These are phyloP conservation scores for Ophion ellenae DNA, from an alignment of 2,888 invertebrate species.

Conservation along the genomic window DNA sequence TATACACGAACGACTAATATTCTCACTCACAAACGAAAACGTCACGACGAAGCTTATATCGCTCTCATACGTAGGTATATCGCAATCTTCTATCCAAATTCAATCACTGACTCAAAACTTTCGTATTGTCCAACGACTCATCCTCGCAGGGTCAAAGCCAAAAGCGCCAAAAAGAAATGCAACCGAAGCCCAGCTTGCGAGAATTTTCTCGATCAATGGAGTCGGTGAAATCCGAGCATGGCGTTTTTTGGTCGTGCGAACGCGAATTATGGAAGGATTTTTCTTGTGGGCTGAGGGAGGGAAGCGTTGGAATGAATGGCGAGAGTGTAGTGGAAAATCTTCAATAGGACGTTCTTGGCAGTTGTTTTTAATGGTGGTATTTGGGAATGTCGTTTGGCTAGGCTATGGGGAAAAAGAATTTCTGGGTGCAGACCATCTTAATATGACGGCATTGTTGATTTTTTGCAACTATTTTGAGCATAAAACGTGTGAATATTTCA, in stretches of 20 bases:
- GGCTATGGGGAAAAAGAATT: no score
- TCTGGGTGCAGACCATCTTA: no score
- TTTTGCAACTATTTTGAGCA: no score
- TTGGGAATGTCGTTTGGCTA: no score
- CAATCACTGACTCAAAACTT: conserved; percentile 54
- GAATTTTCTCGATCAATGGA: background rate
- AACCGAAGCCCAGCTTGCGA: background rate
- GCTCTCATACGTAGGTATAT: background rate
- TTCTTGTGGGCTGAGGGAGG: background rate
- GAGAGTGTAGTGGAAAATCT: background rate
- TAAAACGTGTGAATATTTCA: no score
- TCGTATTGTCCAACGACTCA: conserved; percentile 19
- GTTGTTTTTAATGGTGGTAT: no score
- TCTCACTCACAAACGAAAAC: conserved; percentile 60
- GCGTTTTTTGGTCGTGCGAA: background rate
- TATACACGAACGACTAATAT: conserved; percentile 70
- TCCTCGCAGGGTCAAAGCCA: conserved; percentile 1
- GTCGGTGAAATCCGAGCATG: background rate
- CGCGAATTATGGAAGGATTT: background rate
- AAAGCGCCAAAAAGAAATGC: background rate
- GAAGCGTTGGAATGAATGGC: background rate
- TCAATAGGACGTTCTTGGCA: no score
- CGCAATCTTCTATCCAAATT: conserved; percentile 52
- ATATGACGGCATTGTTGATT: no score
- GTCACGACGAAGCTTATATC: conserved; percentile 20